Evolutionary conservation across 2,113 vertebrate species (phyloP).

Genomic region (Catharus fuscescens): DNA sequence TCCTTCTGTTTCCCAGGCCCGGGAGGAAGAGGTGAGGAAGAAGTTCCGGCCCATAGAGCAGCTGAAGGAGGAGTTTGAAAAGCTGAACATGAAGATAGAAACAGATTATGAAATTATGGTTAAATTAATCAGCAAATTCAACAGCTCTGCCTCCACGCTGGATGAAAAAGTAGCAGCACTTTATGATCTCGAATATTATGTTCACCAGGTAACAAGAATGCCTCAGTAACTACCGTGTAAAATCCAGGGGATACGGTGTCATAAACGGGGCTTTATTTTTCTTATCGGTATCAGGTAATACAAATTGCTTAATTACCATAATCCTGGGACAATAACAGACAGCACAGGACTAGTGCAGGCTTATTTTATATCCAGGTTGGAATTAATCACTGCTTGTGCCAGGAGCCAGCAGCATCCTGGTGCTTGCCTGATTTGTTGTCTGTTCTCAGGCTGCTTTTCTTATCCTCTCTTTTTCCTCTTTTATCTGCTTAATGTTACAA

Average conservation of each 20-base stretch:
- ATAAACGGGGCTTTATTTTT: constrained; percentile 38
- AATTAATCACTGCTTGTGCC: neutral
- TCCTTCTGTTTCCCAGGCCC: constrained; percentile 51
- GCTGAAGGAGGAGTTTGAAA: constrained; percentile 87
- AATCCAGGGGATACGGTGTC: constrained; percentile 1
- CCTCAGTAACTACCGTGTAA: neutral
- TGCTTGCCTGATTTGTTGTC: neutral
- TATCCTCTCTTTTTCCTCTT: neutral
- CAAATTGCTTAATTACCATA: constrained; percentile 62
- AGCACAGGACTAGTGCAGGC: constrained; percentile 26
- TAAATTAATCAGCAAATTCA: constrained; percentile 84
- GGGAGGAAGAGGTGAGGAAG: constrained; percentile 58
- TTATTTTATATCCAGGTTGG: constrained; percentile 1
- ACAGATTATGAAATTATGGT: constrained; percentile 91
- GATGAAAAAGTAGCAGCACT: constrained; percentile 85
- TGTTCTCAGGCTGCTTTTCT: neutral
- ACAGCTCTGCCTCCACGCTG: constrained; percentile 79
- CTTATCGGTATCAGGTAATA: constrained; percentile 50
- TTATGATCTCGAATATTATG: constrained; percentile 92
- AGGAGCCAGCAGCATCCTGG: neutral
- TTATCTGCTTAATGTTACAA: neutral
- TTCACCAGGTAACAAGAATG: constrained; percentile 87
- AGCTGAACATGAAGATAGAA: constrained; percentile 87
- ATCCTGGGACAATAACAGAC: constrained; percentile 51
- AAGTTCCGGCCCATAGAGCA: constrained; percentile 86